Percentiles rank a stretch among this genome's conserved stretches.
Evolutionary conservation across 64 coral and sea anemone genomes (phyloP).

Genomic region (Platygyra sinensis): DNA sequence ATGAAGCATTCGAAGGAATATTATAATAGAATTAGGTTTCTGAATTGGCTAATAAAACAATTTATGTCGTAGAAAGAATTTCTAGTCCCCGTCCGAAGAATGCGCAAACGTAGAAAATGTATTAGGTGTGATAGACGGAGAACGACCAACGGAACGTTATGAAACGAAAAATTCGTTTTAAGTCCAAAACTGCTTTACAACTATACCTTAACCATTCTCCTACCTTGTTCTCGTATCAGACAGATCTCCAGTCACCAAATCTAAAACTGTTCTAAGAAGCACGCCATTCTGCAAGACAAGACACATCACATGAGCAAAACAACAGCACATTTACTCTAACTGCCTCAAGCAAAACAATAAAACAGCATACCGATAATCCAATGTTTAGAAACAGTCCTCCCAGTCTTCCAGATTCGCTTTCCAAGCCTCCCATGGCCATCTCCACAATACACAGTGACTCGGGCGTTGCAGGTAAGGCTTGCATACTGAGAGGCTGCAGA

Average conservation of each 20-base stretch:
- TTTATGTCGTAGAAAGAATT: no score
- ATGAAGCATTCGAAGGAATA: no score
- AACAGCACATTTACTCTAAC: not conserved
- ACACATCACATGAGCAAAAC: not conserved
- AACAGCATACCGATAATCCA: conserved; percentile 79
- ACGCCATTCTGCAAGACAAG: conserved; percentile 81
- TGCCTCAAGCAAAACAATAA: not conserved
- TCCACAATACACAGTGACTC: conserved; percentile 98
- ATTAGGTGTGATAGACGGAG: no score
- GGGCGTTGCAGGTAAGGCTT: conserved; percentile 86
- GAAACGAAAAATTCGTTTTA: not conserved
- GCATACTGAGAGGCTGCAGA: conserved; percentile 96
- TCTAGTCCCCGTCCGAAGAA: no score
- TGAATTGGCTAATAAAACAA: no score
- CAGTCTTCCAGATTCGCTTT: conserved; percentile 75
- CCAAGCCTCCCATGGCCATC: conserved; percentile 89
- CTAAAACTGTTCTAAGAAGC: conserved; percentile 88
- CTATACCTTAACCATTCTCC: no score
- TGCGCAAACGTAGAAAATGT: no score
- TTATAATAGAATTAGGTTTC: no score
- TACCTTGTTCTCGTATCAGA: conserved; percentile 99
- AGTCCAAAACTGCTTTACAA: not conserved
- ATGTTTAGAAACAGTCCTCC: conserved; percentile 97
- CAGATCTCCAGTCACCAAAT: conserved; percentile 93
- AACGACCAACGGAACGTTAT: no score